These are phyloP conservation scores for Eudemis profundana DNA, from an alignment of 2,888 invertebrate genomes.

Conservation along the genomic window DNA sequence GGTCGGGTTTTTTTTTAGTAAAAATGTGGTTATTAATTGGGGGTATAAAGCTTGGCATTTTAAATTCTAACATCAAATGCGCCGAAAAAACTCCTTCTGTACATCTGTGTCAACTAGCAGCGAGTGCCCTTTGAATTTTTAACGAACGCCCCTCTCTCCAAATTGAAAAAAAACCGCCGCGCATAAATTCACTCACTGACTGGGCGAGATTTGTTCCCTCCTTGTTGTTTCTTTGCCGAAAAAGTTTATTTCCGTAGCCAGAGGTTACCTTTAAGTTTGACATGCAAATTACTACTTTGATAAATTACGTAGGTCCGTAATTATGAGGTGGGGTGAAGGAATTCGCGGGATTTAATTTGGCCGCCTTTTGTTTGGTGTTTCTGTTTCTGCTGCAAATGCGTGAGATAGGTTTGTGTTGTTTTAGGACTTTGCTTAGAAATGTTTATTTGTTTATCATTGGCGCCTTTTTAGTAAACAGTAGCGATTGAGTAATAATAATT, in stretches of 20 bases:
- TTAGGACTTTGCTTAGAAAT: not conserved
- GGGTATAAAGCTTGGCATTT: too few relatives aligned
- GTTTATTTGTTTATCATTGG: not conserved
- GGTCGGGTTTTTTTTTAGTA: too few relatives aligned
- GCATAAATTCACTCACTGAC: conserved; percentile 62
- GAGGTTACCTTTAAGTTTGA: conserved; percentile 55
- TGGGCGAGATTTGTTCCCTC: conserved; percentile 60
- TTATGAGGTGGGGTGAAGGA: conserved; percentile 33
- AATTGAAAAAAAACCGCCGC: conserved; percentile 74
- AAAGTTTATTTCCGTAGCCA: conserved; percentile 53
- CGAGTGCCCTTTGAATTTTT: conserved; percentile 69
- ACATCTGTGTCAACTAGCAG: not conserved
- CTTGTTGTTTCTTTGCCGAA: conserved; percentile 49
- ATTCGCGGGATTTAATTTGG: conserved; percentile 30
- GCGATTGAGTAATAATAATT: too few relatives aligned
- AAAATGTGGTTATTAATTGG: too few relatives aligned
- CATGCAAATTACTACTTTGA: conserved; percentile 63
- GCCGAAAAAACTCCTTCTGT: conserved; percentile 22
- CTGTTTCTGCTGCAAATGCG: not conserved
- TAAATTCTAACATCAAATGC: too few relatives aligned
- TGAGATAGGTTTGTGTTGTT: not conserved
- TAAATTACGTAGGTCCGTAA: conserved; percentile 51
- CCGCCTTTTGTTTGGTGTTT: conserved; percentile 16
- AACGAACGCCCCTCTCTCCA: conserved; percentile 63
- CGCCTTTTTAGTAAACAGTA: not conserved